phyloP scores from a whole-genome alignment of 2,797 vertebrate species.

The Pagetopsis macropterus region DNA sequence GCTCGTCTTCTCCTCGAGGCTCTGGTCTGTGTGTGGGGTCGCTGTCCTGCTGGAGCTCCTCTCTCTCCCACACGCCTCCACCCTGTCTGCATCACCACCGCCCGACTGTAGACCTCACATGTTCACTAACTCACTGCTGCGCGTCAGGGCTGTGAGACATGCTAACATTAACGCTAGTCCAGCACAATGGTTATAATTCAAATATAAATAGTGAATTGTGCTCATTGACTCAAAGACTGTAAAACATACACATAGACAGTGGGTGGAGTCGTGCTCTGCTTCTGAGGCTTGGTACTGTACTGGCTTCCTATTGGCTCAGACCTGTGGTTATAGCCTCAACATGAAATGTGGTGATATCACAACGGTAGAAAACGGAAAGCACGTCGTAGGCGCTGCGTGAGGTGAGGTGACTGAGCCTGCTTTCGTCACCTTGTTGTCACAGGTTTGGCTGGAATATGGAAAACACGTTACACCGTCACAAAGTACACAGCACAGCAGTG shows the following conservation, averaged over 20 bases:
- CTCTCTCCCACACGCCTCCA: not conserved
- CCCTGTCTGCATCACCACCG: no score
- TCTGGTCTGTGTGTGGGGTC: constrained; percentile 21
- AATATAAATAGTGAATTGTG: not conserved
- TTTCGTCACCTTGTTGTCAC: not conserved
- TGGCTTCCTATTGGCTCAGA: not conserved
- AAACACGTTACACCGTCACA: no score
- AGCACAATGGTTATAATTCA: not conserved
- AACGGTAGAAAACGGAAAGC: not conserved
- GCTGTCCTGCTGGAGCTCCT: constrained; percentile 3
- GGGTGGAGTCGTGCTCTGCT: not conserved
- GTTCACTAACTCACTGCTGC: not conserved
- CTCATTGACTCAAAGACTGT: no score
- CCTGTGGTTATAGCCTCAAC: not conserved
- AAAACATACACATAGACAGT: no score
- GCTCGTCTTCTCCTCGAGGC: not conserved
- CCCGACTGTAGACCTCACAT: not conserved
- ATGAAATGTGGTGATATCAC: not conserved
- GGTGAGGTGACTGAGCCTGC: no score
- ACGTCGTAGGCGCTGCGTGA: no score
- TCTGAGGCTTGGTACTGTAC: no score
- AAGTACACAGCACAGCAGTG: no score
- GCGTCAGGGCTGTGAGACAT: not conserved
- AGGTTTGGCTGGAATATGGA: no score
- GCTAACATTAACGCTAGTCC: not conserved